Evolutionary conservation across 2,113 vertebrate species (phyloP).

Genomic region (Spheniscus mendiculus): DNA sequence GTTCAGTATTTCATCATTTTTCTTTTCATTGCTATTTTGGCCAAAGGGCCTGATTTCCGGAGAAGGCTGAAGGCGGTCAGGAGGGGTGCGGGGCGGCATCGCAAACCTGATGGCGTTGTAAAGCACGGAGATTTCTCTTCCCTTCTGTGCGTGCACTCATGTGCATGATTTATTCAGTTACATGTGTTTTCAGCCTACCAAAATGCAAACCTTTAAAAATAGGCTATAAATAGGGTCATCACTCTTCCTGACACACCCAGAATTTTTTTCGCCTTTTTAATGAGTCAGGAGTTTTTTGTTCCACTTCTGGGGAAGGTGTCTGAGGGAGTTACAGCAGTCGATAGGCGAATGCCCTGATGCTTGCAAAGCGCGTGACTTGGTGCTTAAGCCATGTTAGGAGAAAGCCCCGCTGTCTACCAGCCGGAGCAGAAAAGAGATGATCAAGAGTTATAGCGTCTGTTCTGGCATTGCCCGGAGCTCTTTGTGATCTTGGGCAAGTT

Average conservation of each 20-base stretch:
- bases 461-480: background rate
- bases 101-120: accelerated
- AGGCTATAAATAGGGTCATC: background rate
- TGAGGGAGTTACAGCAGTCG: background rate
- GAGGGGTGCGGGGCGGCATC: background rate
- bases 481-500: background rate
- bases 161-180: background rate
- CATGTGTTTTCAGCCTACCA: background rate
- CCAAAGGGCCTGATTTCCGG: background rate
- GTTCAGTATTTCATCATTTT: background rate
- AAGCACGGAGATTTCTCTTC: background rate
- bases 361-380: background rate
- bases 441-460: background rate
- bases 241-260: background rate
- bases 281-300: background rate
- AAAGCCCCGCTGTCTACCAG: background rate
- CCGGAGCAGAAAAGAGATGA: background rate
- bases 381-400: background rate
- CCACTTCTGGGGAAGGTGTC: background rate
- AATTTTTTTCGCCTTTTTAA: background rate
- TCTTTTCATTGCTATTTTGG: background rate
- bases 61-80: background rate
- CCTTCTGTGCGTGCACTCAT: background rate
- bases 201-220: background rate
- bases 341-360: accelerated